A percentile compares a stretch with the other conserved stretches of the same genome.
Evolutionary conservation across 2,113 vertebrate genomes (phyloP).

Genomic region (Crotophaga sulcirostris): DNA sequence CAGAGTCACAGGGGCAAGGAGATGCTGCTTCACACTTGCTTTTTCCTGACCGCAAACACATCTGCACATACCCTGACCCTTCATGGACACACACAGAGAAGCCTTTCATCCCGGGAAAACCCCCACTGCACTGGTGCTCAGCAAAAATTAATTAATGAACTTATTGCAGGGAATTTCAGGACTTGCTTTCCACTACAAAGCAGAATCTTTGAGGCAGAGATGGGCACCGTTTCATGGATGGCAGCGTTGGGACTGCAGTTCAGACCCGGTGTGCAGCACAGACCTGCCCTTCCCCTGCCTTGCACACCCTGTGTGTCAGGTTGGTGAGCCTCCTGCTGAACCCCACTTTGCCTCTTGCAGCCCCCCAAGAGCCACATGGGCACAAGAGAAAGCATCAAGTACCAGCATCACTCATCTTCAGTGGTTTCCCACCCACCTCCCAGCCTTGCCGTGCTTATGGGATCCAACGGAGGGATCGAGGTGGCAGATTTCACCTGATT

Average conservation of each 20-base stretch:
- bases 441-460: background rate
- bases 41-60: slow-evolving; percentile 14
- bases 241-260: rapidly evolving
- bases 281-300: background rate
- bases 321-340: rapidly evolving
- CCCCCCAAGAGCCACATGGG: background rate
- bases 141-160: background rate
- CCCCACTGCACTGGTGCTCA: background rate
- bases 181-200: background rate
- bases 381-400: background rate
- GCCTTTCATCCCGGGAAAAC: background rate
- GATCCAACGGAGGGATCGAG: rapidly evolving
- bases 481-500: background rate
- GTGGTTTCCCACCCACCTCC: background rate
- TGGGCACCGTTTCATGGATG: rapidly evolving
- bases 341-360: background rate
- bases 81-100: background rate
- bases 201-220: rapidly evolving
- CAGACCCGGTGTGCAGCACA: rapidly evolving
- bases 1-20: background rate
- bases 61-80: background rate
- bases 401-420: rapidly evolving
- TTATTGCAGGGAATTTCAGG: background rate
- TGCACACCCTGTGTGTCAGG: rapidly evolving
- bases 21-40: background rate